Conservation (phyloP, 2,888 invertebrate genomes). For the Glyphotaelius pellucidus region DNA sequence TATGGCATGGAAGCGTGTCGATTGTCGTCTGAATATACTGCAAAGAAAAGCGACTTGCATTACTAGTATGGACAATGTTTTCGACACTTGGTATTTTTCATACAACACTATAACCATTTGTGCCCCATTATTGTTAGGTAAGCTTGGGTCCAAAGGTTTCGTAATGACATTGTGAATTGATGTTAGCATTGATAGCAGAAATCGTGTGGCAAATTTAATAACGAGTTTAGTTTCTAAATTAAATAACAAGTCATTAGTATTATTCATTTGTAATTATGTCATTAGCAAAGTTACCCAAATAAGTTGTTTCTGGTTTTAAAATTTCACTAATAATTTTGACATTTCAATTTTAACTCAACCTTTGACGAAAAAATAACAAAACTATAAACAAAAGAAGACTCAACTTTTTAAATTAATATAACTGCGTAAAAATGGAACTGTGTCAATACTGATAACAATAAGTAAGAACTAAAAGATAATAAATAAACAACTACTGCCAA, state of each 20-base stretch:
- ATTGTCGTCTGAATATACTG: too few relatives aligned
- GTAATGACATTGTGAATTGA: not conserved
- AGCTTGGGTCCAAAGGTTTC: not conserved
- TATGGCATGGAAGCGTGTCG: too few relatives aligned
- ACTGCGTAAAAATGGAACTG: not conserved
- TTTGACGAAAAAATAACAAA: conserved; percentile 2
- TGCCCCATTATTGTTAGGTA: not conserved
- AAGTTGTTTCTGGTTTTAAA: not conserved
- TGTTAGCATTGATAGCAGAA: not conserved
- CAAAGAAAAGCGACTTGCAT: too few relatives aligned
- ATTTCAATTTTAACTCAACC: not conserved
- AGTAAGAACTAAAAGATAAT: not conserved
- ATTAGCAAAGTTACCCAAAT: not conserved
- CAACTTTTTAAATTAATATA: not conserved
- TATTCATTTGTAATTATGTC: not conserved
- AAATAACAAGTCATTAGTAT: not conserved
- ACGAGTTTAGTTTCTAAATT: not conserved
- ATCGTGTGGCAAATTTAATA: not conserved
- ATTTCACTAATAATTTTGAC: conserved; percentile 34
- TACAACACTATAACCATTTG: too few relatives aligned
- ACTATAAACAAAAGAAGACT: not conserved
- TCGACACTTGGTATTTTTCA: too few relatives aligned
- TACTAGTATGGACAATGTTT: too few relatives aligned
- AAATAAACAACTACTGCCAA: not conserved
- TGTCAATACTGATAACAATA: not conserved